Evolutionary conservation across 2,113 vertebrate species (phyloP).

Genomic region (Salvelinus alpinus): DNA sequence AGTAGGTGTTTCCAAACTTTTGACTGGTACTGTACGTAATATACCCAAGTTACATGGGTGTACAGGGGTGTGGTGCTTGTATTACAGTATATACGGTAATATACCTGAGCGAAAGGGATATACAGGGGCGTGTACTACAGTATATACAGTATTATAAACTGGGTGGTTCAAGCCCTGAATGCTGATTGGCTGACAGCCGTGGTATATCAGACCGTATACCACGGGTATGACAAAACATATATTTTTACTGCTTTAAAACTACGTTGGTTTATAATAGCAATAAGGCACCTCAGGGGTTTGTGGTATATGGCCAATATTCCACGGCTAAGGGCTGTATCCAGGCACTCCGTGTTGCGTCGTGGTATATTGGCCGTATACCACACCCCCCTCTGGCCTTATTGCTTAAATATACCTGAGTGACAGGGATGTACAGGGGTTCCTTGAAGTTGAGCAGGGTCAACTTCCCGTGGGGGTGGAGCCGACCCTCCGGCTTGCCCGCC

Average conservation of each 20-base stretch:
- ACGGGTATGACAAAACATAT: too few species aligned
- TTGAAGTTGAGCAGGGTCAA: constrained; percentile 80
- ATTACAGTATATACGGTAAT: constrained; percentile 3
- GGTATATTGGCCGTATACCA: too few species aligned
- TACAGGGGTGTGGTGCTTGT: neutral
- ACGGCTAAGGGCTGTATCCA: too few species aligned
- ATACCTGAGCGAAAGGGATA: constrained; percentile 91
- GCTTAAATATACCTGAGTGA: constrained; percentile 89
- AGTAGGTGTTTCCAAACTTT: too few species aligned
- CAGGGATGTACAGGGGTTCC: constrained; percentile 89
- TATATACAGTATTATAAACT: constrained; percentile 81
- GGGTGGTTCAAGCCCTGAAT: constrained; percentile 66
- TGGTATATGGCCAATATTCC: too few species aligned
- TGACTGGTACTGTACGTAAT: too few species aligned
- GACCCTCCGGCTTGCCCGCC: constrained; percentile 83
- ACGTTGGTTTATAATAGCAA: too few species aligned
- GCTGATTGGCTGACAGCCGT: neutral
- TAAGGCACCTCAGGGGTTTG: too few species aligned
- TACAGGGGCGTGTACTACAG: constrained; percentile 81
- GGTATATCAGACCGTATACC: too few species aligned
- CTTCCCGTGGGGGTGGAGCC: constrained; percentile 84
- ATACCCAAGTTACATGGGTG: too few species aligned
- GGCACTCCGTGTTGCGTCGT: too few species aligned
- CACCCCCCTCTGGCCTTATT: constrained; percentile 78
- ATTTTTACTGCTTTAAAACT: too few species aligned